Evolutionary conservation across 2,888 invertebrate species (phyloP), one percentile per base, ranked within the genome.

Genomic region (Bibio marci): DNA sequence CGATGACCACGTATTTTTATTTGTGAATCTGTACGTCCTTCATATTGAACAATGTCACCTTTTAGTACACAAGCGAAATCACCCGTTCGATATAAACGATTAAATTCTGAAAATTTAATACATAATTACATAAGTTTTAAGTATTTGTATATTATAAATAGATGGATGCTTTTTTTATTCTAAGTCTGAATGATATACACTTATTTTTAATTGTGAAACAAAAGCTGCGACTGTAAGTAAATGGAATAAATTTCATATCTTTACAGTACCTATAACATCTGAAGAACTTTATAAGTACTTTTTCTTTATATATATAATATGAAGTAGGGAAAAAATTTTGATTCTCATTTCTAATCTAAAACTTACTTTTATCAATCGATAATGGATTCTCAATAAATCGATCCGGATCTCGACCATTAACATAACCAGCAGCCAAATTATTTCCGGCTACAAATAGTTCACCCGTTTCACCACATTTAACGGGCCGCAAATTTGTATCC

Each of bases 21-120:
- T 57, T 88, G 88, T 0, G 85, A 80, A 59, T 88, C 87, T 0
- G 79, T 80, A 22, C 90, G 70, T 0, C 90, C 90, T 48, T 87
- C 82, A 52, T 75, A 87, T 41, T 76, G 59, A 18, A 88, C 59
- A 7, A 68, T 48, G 7, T 70, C 69, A 1, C 74, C 77, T 47
- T 80, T 76, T 37, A 73, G 65, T 1, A 85, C 62, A 12, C 73
- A 69, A 0, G 81, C 90, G 49, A 74, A 87, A 56, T 90, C 90
- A 0, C 90, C 90, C 1, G 88, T 88, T 39, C 79, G 74, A 59
- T 82, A 90, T 0, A 88, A 63, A 18, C 73, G 73, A 0, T 73
- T 66, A 50, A 73, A 81, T 45, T 73, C 79, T 80, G 46, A 1
- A 43, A 22, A 8, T 6, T 22, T 6, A 6, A 22, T 22, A 22